These are phyloP conservation scores for Formica selysi DNA, from an alignment of 1,140 invertebrate genomes.

Conservation along the genomic window DNA sequence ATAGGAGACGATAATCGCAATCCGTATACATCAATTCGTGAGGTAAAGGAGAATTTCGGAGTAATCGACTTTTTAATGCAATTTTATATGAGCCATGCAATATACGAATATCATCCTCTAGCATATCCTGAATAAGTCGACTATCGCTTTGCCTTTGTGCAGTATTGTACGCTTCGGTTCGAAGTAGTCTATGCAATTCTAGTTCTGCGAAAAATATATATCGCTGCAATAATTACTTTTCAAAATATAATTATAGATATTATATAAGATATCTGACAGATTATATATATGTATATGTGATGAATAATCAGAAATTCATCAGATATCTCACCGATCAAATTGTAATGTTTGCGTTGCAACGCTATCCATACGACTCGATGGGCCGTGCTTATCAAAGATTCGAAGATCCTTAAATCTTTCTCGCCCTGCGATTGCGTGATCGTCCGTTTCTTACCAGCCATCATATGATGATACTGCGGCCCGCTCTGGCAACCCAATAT, in stretches of 20 bases:
- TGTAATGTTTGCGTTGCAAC: conserved; percentile 87
- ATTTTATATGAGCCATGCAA: conserved; percentile 76
- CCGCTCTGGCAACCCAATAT: conserved; percentile 85
- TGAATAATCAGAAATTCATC: background rate
- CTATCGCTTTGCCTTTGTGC: conserved; percentile 71
- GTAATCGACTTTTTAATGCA: conserved; percentile 73
- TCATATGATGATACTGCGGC: conserved; percentile 88
- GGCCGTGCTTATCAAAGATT: conserved; percentile 87
- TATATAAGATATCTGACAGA: background rate
- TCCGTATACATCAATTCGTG: conserved; percentile 75
- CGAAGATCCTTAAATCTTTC: conserved; percentile 88
- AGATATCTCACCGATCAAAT: conserved; percentile 86
- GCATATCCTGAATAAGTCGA: conserved; percentile 68
- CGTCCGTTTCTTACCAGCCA: conserved; percentile 82
- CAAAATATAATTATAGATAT: background rate
- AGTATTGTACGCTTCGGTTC: conserved; percentile 87
- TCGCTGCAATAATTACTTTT: background rate
- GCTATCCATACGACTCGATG: conserved; percentile 89
- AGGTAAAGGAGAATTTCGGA: conserved; percentile 78
- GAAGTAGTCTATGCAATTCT: conserved; percentile 88
- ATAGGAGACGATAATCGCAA: conserved; percentile 79
- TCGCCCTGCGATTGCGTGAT: conserved; percentile 86
- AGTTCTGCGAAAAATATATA: conserved; percentile 83
- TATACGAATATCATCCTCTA: conserved; percentile 77
- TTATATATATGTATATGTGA: background rate